Percentiles rank a stretch among this genome's conserved stretches.
These are phyloP conservation scores for Atlantisia rogersi DNA, from an alignment of 2,113 vertebrate genomes.

Conservation along the genomic window DNA sequence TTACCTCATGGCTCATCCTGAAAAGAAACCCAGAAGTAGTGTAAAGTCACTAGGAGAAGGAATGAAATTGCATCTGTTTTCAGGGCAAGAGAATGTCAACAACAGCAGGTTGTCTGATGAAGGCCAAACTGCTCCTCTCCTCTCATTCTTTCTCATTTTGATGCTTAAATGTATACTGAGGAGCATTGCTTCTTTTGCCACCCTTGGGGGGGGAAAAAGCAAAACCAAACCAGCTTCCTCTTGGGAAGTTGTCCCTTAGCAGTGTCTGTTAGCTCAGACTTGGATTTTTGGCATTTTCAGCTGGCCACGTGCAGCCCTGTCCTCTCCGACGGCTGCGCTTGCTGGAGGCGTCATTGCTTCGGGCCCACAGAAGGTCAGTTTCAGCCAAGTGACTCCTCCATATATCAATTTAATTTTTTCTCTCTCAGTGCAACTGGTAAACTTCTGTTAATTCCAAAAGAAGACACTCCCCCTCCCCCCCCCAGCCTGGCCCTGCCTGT, in stretches of 20 bases:
- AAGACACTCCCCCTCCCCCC: not conserved
- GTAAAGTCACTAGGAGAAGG: too few relatives aligned
- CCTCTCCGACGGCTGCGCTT: not conserved
- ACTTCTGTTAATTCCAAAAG: not conserved
- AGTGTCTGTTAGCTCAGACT: not conserved
- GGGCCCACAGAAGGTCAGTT: not conserved
- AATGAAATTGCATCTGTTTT: not conserved
- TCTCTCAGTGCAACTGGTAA: not conserved
- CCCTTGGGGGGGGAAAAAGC: too few relatives aligned
- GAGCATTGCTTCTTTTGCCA: not conserved
- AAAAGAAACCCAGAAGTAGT: not conserved
- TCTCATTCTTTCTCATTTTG: not conserved
- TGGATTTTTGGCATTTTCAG: not conserved
- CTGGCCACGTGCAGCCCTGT: accelerated
- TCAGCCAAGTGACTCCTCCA: not conserved
- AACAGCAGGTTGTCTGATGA: not conserved
- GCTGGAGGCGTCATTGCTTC: not conserved
- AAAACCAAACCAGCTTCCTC: not conserved
- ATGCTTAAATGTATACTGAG: not conserved
- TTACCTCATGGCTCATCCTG: not conserved
- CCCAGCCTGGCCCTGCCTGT: too few relatives aligned
- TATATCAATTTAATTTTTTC: not conserved
- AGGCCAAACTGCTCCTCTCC: not conserved
- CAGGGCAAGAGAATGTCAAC: not conserved
- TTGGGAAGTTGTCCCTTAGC: not conserved